phyloP scores from a whole-genome alignment of 2,888 invertebrate species.

The Xanthostigma xanthostigma region DNA sequence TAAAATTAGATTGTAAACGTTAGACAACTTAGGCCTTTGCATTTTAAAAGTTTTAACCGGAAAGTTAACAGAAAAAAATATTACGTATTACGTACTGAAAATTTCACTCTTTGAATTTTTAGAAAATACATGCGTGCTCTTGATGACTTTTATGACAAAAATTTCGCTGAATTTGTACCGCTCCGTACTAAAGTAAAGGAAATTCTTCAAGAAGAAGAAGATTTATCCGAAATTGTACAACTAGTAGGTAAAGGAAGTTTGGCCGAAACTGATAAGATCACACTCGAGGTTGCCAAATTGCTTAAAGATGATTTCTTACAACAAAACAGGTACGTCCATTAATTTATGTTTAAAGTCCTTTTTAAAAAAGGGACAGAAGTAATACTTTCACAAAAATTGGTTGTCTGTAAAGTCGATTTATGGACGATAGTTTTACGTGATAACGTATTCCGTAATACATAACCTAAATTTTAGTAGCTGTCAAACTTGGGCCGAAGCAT shows the following conservation, averaged over 20 bases:
- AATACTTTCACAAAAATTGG: too few relatives aligned
- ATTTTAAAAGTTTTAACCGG: too few relatives aligned
- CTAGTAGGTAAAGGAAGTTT: slow-evolving; percentile 97
- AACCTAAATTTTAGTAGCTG: too few relatives aligned
- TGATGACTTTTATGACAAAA: slow-evolving; percentile 99
- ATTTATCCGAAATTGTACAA: slow-evolving; percentile 98
- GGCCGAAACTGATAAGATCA: slow-evolving; percentile 98
- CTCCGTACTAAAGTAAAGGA: slow-evolving; percentile 84
- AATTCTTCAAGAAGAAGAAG: slow-evolving; percentile 85
- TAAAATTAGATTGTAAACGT: too few relatives aligned
- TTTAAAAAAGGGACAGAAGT: too few relatives aligned
- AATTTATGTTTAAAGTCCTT: too few relatives aligned
- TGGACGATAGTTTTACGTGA: too few relatives aligned
- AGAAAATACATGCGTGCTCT: slow-evolving; percentile 97
- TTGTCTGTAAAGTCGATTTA: too few relatives aligned
- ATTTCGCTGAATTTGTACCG: slow-evolving; percentile 92
- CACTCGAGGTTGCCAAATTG: slow-evolving; percentile 94
- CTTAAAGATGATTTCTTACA: slow-evolving; percentile 99
- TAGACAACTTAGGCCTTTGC: too few relatives aligned
- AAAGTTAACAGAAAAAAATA: too few relatives aligned
- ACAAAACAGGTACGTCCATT: slow-evolving; percentile 70
- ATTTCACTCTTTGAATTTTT: slow-evolving; percentile 20
- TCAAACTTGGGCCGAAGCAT: too few relatives aligned
- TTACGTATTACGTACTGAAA: not conserved
- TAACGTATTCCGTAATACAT: too few relatives aligned